Conservation (phyloP, 2,797 vertebrate genomes). For the Melanotaenia parkinsoni region DNA sequence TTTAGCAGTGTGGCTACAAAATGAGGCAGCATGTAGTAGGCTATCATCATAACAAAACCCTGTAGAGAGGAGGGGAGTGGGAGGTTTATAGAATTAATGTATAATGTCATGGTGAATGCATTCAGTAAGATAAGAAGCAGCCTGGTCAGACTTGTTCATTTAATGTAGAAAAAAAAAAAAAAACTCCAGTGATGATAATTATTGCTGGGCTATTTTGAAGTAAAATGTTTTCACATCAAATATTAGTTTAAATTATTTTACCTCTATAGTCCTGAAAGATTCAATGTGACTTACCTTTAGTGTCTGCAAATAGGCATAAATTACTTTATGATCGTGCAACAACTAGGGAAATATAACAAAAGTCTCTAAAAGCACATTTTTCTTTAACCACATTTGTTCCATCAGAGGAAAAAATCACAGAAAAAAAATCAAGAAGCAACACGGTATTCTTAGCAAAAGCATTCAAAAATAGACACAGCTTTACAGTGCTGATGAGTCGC, state of each 20-base stretch:
- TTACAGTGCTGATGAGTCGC: conserved; percentile 51
- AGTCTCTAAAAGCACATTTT: conserved; percentile 18
- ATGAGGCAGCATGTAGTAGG: conserved; percentile 62
- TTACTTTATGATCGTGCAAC: not conserved
- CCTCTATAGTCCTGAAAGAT: not conserved
- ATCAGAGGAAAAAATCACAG: conserved; percentile 27
- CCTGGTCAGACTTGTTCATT: not conserved
- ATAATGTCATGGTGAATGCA: not conserved
- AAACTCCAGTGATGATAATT: not conserved
- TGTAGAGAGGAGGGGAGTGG: conserved; percentile 36
- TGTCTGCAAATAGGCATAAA: conserved; percentile 8
- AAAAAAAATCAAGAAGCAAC: conserved; percentile 31
- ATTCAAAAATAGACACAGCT: conserved; percentile 44
- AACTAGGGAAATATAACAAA: conserved; percentile 31
- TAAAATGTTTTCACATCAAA: not conserved
- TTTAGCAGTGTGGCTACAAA: conserved; percentile 49
- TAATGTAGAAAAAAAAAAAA: not conserved
- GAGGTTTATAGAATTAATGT: conserved; percentile 25
- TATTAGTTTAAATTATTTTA: not conserved
- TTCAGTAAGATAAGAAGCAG: not conserved
- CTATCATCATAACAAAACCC: conserved; percentile 36
- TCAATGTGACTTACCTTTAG: not conserved
- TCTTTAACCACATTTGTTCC: conserved; percentile 35
- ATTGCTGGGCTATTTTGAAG: not conserved
- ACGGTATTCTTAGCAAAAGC: conserved; percentile 40